Percentiles rank a stretch among this genome's conserved stretches.
Conservation (phyloP, 2,888 invertebrate species). For the Odontothrips loti region DNA sequence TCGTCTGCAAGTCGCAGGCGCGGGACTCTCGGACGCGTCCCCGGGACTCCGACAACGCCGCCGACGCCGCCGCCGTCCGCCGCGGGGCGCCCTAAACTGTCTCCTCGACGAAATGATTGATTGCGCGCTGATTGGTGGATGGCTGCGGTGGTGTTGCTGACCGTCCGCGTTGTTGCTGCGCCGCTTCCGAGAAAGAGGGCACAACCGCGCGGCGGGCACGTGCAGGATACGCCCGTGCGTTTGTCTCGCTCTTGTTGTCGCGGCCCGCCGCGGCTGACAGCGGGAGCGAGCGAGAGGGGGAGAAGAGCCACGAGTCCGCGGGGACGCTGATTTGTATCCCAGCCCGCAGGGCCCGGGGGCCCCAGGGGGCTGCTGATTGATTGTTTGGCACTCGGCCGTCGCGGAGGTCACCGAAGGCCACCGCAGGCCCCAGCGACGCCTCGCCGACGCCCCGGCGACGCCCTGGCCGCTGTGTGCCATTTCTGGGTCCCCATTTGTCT, state of each 20-base stretch:
- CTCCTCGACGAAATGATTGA: background rate
- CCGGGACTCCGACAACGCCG: background rate
- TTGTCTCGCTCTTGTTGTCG: background rate
- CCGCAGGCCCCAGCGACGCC: no score
- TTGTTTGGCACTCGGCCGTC: background rate
- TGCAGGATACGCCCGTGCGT: background rate
- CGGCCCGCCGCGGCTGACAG: background rate
- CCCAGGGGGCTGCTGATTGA: conserved; percentile 8
- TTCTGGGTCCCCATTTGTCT: no score
- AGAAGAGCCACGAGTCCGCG: background rate
- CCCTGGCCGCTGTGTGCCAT: no score
- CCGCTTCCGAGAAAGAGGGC: conserved; percentile 21
- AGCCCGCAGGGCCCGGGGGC: no score
- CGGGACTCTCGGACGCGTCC: no score
- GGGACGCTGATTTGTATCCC: background rate
- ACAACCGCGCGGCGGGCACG: background rate
- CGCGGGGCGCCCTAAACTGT: background rate
- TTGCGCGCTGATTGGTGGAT: background rate
- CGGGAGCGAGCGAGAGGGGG: background rate
- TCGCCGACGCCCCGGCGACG: no score
- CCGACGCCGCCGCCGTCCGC: background rate
- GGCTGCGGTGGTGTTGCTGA: background rate
- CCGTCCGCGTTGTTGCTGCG: background rate
- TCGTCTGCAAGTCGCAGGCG: no score
- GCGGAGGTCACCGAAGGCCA: background rate